phyloP scores from a whole-genome alignment of 2,888 invertebrate genomes.

The Anoncus sp. region DNA sequence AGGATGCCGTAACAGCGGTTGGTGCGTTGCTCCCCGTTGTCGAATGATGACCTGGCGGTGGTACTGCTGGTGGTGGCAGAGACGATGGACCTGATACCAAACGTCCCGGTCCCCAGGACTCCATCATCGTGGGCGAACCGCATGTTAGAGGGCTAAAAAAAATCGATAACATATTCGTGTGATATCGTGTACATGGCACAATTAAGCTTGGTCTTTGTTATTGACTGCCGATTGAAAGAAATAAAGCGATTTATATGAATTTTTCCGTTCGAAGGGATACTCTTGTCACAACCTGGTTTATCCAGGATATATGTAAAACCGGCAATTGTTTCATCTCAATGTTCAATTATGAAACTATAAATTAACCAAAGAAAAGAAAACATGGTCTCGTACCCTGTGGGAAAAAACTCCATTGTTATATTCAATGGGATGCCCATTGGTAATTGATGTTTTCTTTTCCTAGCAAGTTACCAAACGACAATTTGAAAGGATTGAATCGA shows the following conservation, averaged over 20 bases:
- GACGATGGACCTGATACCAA: constrained; percentile 77
- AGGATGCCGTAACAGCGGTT: constrained; percentile 74
- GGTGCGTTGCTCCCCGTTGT: constrained; percentile 71
- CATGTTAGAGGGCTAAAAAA: constrained; percentile 85
- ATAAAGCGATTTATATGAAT: background rate
- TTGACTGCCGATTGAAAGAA: constrained; percentile 3
- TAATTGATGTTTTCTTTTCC: background rate
- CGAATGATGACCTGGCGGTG: constrained; percentile 74
- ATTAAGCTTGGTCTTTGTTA: background rate
- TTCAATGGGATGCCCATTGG: background rate
- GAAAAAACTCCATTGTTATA: background rate
- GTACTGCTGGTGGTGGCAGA: constrained; percentile 73
- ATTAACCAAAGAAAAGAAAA: background rate
- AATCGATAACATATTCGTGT: too few species aligned
- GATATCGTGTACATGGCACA: too few species aligned
- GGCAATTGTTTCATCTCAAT: background rate
- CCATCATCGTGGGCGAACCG: constrained; percentile 85
- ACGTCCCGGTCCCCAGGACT: constrained; percentile 81
- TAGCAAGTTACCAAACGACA: background rate
- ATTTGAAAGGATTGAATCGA: constrained; percentile 3
- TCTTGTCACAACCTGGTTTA: too few species aligned
- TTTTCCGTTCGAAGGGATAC: background rate
- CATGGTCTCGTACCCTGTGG: background rate
- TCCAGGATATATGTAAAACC: too few species aligned
- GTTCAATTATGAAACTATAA: background rate